Percentiles rank a stretch among this genome's conserved stretches.
Evolutionary conservation across 2,888 invertebrate genomes (phyloP).

Genomic region (Tetramorium bicarinatum): DNA sequence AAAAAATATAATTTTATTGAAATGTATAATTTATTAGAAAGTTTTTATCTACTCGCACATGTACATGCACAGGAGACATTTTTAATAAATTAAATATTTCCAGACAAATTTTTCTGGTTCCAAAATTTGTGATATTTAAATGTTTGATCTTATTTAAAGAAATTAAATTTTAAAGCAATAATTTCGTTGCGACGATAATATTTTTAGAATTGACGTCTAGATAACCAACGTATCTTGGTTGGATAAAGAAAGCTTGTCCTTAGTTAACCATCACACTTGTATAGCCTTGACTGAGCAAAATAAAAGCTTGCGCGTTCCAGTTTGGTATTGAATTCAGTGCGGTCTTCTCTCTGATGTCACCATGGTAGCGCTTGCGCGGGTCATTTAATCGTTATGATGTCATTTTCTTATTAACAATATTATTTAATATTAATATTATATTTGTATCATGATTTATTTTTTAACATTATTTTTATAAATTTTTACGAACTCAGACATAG

Average conservation of each 20-base stretch:
- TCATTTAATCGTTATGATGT: background rate
- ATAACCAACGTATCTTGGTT: background rate
- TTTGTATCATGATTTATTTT: background rate
- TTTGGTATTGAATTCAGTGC: conserved; percentile 4
- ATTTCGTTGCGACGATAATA: background rate
- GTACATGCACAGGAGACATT: background rate
- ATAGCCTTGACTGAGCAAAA: background rate
- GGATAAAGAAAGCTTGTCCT: background rate
- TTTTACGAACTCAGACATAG: background rate
- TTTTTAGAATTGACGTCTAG: background rate
- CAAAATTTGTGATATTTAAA: background rate
- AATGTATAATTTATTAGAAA: conserved; percentile 4
- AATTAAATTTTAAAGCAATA: background rate
- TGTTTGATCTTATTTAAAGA: background rate
- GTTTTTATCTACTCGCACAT: background rate
- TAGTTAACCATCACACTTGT: background rate
- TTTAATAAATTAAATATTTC: background rate
- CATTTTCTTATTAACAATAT: background rate
- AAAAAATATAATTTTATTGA: background rate
- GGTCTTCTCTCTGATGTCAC: background rate
- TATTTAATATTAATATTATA: conserved; percentile 1
- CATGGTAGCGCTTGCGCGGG: background rate
- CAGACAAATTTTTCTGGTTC: background rate
- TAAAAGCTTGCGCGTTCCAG: conserved; percentile 8
- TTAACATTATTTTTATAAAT: background rate